Evolutionary conservation across 1,140 invertebrate genomes (phyloP).

Genomic region (Agraylea sexmaculata): DNA sequence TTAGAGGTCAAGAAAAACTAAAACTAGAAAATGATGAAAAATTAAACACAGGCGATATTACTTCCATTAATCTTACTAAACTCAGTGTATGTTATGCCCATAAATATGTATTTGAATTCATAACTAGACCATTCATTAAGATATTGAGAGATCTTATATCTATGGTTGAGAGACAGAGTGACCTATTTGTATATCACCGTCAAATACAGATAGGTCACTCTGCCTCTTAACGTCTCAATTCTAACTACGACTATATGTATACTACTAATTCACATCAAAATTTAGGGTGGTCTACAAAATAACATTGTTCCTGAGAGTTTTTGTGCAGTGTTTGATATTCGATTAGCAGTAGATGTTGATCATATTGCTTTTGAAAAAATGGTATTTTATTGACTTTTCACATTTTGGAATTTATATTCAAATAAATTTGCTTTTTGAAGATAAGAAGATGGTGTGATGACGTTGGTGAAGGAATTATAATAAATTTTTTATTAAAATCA

Average conservation of each 20-base stretch:
- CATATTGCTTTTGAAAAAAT: conserved; percentile 58
- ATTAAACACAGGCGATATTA: conserved; percentile 62
- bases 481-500: conserved; percentile 40
- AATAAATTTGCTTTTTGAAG: too few relatives aligned
- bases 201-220: too few relatives aligned
- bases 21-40: conserved; percentile 46
- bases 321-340: conserved; percentile 65
- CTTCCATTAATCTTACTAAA: conserved; percentile 67
- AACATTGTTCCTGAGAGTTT: conserved; percentile 84
- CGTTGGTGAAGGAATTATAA: conserved; percentile 46
- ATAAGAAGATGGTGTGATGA: conserved; percentile 24
- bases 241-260: too few relatives aligned
- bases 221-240: too few relatives aligned
- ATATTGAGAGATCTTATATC: too few relatives aligned
- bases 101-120: too few relatives aligned
- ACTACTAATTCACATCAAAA: too few relatives aligned
- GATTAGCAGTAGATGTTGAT: conserved; percentile 61
- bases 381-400: conserved; percentile 31
- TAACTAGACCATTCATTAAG: too few relatives aligned
- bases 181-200: too few relatives aligned
- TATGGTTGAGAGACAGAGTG: too few relatives aligned
- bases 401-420: neutral
- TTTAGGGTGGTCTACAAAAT: conserved; percentile 75
- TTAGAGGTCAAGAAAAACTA: conserved; percentile 47
- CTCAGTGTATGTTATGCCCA: conserved; percentile 15